A percentile compares a stretch with the other conserved stretches of the same genome.
Conservation (phyloP, 2,888 invertebrate genomes). For the Odontomyia ornata region DNA sequence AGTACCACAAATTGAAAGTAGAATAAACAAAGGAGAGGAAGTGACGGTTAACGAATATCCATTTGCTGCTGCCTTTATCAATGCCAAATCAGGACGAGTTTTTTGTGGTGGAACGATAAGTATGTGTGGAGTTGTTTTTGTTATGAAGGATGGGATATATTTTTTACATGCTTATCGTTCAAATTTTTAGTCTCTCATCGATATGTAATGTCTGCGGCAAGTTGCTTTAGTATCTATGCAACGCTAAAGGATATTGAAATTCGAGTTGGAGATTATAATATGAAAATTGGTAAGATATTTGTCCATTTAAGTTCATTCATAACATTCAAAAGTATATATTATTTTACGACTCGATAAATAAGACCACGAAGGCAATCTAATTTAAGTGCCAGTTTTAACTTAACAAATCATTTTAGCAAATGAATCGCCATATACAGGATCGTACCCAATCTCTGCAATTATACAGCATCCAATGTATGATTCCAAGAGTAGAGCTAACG, state of each 20-base stretch:
- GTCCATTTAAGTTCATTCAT: too few relatives aligned
- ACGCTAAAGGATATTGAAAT: conserved; percentile 58
- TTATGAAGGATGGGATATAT: too few relatives aligned
- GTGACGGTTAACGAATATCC: conserved; percentile 70
- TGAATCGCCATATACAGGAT: conserved; percentile 60
- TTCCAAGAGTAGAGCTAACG: conserved; percentile 61
- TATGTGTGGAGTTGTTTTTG: conserved; percentile 47
- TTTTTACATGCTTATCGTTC: neutral
- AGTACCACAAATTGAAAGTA: conserved; percentile 53
- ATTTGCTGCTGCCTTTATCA: conserved; percentile 67
- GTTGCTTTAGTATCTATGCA: conserved; percentile 62
- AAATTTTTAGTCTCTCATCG: conserved; percentile 58
- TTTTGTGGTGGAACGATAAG: conserved; percentile 66
- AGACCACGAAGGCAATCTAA: too few relatives aligned
- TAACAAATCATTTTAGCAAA: neutral
- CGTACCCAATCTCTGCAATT: conserved; percentile 60
- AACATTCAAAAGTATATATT: too few relatives aligned
- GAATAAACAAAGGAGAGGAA: conserved; percentile 66
- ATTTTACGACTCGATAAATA: too few relatives aligned
- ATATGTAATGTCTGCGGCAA: conserved; percentile 67
- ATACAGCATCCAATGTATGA: conserved; percentile 64
- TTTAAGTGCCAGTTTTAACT: too few relatives aligned
- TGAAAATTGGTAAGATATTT: conserved; percentile 58
- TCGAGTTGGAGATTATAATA: conserved; percentile 68
- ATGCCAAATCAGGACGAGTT: conserved; percentile 52